A percentile compares a stretch with the other conserved stretches of the same genome.
These are phyloP conservation scores for pig (Sus scrofa) DNA, from an alignment of 2,113 vertebrate genomes.

Conservation along the genomic window DNA sequence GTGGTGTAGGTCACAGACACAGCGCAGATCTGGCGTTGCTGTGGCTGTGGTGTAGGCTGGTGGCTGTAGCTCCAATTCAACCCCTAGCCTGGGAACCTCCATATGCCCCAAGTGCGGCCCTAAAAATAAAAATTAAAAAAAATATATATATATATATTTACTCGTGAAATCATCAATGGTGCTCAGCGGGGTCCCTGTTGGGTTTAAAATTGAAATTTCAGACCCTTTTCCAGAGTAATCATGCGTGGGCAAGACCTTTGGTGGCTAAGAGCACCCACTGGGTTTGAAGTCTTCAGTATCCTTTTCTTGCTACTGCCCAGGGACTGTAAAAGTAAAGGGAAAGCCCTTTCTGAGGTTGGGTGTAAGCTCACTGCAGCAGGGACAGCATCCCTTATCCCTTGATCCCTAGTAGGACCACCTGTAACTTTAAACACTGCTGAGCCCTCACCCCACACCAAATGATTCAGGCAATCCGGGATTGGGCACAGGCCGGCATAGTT, in stretches of 20 bases:
- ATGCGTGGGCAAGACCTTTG: conserved; percentile 22
- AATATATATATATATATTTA: background rate
- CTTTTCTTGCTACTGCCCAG: background rate
- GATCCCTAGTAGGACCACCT: conserved; percentile 38
- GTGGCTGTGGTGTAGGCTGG: too few relatives aligned
- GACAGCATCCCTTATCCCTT: background rate
- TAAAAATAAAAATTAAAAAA: too few relatives aligned
- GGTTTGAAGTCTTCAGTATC: background rate
- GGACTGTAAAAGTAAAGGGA: background rate
- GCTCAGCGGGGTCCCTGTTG: background rate
- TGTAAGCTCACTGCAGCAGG: background rate
- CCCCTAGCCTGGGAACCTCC: too few relatives aligned
- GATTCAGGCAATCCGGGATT: background rate
- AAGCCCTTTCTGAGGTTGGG: background rate
- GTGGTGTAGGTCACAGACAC: too few relatives aligned
- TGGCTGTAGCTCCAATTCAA: too few relatives aligned
- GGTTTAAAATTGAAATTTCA: conserved; percentile 9
- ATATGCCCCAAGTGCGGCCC: too few relatives aligned
- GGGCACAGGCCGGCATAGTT: background rate
- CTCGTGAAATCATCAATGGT: conserved; percentile 24
- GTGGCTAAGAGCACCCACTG: background rate
- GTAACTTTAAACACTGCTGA: background rate
- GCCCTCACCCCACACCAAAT: background rate
- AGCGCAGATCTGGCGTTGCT: too few relatives aligned
- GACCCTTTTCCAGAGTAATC: conserved; percentile 12